Evolutionary conservation across 1,140 invertebrate species (phyloP), one percentile per base, ranked within the genome.

Genomic region (Drosophila setifemur): DNA sequence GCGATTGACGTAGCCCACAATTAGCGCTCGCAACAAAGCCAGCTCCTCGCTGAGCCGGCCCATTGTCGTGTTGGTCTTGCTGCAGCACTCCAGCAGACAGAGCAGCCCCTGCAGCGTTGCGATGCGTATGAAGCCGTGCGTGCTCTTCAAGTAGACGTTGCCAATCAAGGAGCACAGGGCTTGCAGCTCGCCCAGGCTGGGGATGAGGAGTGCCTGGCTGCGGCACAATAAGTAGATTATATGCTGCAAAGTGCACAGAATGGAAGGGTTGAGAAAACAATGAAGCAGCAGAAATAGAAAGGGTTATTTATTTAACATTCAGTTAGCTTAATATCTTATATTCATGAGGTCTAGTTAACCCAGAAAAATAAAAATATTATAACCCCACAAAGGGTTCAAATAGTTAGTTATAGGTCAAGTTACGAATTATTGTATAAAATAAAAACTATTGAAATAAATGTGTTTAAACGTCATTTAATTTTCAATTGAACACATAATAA

Each of bases 41-140:
- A 93, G 91, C 39, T 94, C 92, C 55, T 94, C 93, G 31, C 91
- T 92, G 43, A 92, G 86, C 49, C 90, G 90, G 29, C 91, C 91
- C 57, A 92, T 91, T 12, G 92, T 91, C 45, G 92, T 93, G 54
- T 93, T 92, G 2, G 92, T 91, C 7, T 93, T 87, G 53, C 92
- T 91, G 44, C 92, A 93, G 60, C 93, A 95, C 92, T 94, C 94
- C 29, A 97, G 91, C 37, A 97, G 88, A 89, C 96, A 96, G 4
- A 96, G 90, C n/a, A 95, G 90, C 1, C 96, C 96, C 85, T 95
- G 93, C 12, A 97, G 89, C 21, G 94, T 92, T 7, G 94, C 92
- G 29, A 95, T 93, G 78, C 93, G 92, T 91, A 91, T 94, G 92
- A 76, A 93, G 91, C 67, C 92, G 91, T 54, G 89, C 77, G 72